These are phyloP conservation scores for Agrotis clavis DNA, from an alignment of 2,888 invertebrate genomes.

Conservation along the genomic window DNA sequence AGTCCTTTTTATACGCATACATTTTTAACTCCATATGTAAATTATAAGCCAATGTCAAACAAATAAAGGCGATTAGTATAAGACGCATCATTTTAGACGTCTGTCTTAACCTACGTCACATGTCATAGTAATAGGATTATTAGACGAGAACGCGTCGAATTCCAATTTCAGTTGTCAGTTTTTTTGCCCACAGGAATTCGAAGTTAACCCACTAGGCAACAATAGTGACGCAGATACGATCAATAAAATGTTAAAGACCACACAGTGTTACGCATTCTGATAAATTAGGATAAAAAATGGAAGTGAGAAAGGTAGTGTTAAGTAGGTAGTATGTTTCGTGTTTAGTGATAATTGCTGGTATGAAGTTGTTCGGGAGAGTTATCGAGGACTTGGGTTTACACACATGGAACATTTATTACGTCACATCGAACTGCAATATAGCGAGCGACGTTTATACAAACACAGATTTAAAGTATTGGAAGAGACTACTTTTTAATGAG, in stretches of 20 bases:
- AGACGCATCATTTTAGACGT: conserved; percentile 66
- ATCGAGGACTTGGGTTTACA: conserved; percentile 47
- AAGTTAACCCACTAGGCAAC: conserved; percentile 68
- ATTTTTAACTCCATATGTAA: conserved; percentile 58
- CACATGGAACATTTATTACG: conserved; percentile 71
- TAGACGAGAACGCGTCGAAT: conserved; percentile 72
- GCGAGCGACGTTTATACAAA: conserved; percentile 59
- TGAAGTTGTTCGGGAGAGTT: conserved; percentile 62
- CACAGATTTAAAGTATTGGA: conserved; percentile 42
- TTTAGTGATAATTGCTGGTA: conserved; percentile 60
- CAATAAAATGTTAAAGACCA: conserved; percentile 75
- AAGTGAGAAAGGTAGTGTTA: conserved; percentile 1
- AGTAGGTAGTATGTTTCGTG: conserved; percentile 12
- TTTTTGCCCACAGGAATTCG: conserved; percentile 67
- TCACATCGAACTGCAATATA: conserved; percentile 73
- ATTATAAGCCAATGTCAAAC: conserved; percentile 60
- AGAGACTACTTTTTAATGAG: background rate
- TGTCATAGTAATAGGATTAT: conserved; percentile 85
- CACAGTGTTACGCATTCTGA: conserved; percentile 63
- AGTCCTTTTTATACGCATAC: conserved; percentile 9
- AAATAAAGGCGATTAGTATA: conserved; percentile 70
- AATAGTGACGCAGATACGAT: conserved; percentile 72
- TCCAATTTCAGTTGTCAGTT: conserved; percentile 68
- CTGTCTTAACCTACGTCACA: conserved; percentile 72
- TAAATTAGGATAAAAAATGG: conserved; percentile 13